Conservation (phyloP, 2,113 vertebrate genomes). For the Gambusia holbrooki region DNA sequence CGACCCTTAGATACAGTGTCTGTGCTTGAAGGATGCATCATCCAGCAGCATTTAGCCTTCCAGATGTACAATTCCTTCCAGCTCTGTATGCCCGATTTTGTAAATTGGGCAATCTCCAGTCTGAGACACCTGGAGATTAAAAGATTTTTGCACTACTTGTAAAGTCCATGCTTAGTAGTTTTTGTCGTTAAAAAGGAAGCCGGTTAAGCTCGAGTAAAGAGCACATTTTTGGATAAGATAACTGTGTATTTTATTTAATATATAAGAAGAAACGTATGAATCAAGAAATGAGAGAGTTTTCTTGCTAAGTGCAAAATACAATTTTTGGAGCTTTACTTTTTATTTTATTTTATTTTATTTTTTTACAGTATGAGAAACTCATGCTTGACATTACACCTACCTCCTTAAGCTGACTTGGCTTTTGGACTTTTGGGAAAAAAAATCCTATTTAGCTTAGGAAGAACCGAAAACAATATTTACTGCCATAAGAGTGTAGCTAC, state of each 20-base stretch:
- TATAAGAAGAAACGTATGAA: too few species aligned
- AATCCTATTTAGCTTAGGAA: not conserved
- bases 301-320: not conserved
- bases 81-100: too few species aligned
- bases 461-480: not conserved
- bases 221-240: too few species aligned
- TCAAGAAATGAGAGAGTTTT: not conserved
- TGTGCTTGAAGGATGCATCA: conserved; percentile 1
- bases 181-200: too few species aligned
- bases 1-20: conserved; percentile 8
- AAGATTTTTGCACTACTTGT: not conserved
- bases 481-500: not conserved
- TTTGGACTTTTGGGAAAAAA: not conserved
- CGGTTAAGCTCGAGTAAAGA: too few species aligned
- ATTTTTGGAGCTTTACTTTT: not conserved
- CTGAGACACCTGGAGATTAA: conserved; percentile 1
- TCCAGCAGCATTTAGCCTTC: not conserved
- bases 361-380: not conserved
- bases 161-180: too few species aligned
- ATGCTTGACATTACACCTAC: not conserved
- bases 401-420: not conserved
- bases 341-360: too few species aligned
- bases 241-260: too few species aligned
- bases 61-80: not conserved
- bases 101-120: too few species aligned